Evolutionary conservation across 2,797 vertebrate species (phyloP).

Genomic region (Ctenopoma kingsleyae): DNA sequence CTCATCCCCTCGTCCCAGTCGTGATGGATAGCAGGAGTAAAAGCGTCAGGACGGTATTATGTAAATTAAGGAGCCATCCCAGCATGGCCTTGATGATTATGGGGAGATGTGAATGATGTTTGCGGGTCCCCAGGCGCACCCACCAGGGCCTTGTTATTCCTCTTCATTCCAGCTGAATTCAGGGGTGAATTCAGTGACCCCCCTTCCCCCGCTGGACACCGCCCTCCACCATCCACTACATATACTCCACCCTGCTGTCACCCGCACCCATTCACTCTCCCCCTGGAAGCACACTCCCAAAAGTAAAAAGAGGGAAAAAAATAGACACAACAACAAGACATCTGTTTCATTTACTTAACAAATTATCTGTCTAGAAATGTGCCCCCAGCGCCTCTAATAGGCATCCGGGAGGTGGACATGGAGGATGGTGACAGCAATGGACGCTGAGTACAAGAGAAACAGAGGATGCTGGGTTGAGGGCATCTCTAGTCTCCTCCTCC

Average conservation of each 20-base stretch:
- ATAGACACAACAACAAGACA: constrained; percentile 69
- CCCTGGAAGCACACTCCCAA: constrained; percentile 39
- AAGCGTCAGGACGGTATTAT: constrained; percentile 93
- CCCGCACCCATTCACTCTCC: constrained; percentile 27
- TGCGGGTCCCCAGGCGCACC: constrained; percentile 87
- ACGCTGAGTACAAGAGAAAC: constrained; percentile 49
- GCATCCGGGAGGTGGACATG: constrained; percentile 55
- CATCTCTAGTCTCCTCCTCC: constrained; percentile 25
- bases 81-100: constrained; percentile 94
- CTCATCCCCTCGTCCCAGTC: constrained; percentile 70
- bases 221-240: constrained; percentile 15
- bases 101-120: constrained; percentile 89
- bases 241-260: constrained; percentile 13
- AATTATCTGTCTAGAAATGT: constrained; percentile 77
- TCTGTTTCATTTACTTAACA: constrained; percentile 88
- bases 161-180: constrained; percentile 88
- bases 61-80: constrained; percentile 94
- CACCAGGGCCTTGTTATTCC: constrained; percentile 90
- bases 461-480: constrained; percentile 43
- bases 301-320: constrained; percentile 17
- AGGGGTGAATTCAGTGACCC: constrained; percentile 86
- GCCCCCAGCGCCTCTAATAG: constrained; percentile 68
- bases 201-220: constrained; percentile 89
- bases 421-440: constrained; percentile 32
- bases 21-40: constrained; percentile 94